Percentiles rank a stretch among this genome's conserved stretches.
These are phyloP conservation scores for Choreutis nemorana DNA, from an alignment of 2,888 invertebrate species.

Conservation along the genomic window DNA sequence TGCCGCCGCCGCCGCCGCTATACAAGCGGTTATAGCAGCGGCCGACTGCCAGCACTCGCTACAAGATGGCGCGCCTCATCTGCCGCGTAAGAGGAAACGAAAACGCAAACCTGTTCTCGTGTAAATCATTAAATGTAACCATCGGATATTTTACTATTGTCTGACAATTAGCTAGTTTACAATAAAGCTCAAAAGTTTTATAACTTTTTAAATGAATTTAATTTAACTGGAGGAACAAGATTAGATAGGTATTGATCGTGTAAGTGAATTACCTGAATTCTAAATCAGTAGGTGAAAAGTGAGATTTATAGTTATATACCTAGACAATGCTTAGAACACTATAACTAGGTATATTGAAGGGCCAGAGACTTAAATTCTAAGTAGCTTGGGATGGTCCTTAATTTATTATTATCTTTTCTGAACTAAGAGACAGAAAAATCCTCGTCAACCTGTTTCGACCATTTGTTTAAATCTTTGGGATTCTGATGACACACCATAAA, in stretches of 20 bases:
- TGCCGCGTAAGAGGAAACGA: slow-evolving; percentile 35
- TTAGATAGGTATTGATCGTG: slow-evolving; percentile 25
- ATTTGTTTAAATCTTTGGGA: too few species aligned
- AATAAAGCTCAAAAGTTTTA: slow-evolving; percentile 28
- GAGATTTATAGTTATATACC: slow-evolving; percentile 35
- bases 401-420: too few species aligned
- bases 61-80: slow-evolving; percentile 16
- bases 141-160: too few species aligned
- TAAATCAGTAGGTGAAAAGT: slow-evolving; percentile 33
- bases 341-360: too few species aligned
- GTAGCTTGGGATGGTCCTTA: too few species aligned
- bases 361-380: too few species aligned
- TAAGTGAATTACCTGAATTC: slow-evolving; percentile 11
- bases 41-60: slow-evolving; percentile 18
- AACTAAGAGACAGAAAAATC: too few species aligned
- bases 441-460: too few species aligned
- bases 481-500: too few species aligned
- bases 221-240: slow-evolving; percentile 24
- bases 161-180: too few species aligned
- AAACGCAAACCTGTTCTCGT: slow-evolving; percentile 54
- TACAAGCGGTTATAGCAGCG: slow-evolving; percentile 61
- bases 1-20: slow-evolving; percentile 41
- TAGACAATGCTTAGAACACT: too few species aligned
- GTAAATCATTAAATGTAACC: too few species aligned
- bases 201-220: slow-evolving; percentile 15